Evolutionary conservation across 2,113 vertebrate genomes (phyloP).

Genomic region (Crocuta crocuta): DNA sequence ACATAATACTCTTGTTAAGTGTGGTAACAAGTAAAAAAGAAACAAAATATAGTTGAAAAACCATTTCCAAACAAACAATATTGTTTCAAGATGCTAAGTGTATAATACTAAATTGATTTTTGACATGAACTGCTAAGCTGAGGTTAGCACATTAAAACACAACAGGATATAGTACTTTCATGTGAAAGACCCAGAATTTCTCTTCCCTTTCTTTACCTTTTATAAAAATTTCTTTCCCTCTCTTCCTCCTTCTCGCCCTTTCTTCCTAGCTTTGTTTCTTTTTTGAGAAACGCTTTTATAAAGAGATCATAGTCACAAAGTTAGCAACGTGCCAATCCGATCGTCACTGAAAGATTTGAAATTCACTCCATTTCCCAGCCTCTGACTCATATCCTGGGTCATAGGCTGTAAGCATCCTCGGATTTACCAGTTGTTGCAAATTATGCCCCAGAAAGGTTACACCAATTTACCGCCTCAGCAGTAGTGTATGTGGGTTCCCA

Average conservation of each 20-base stretch:
- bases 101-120: background rate
- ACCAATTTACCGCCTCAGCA: background rate
- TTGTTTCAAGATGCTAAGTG: background rate
- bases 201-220: background rate
- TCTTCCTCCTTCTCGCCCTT: background rate
- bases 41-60: background rate
- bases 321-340: background rate
- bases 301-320: background rate
- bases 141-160: background rate
- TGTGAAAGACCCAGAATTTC: background rate
- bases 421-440: background rate
- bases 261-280: background rate
- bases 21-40: background rate
- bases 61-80: background rate
- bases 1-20: background rate
- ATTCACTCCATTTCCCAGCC: background rate
- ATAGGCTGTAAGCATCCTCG: background rate
- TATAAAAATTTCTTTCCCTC: background rate
- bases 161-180: background rate
- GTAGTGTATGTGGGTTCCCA: background rate
- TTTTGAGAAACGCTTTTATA: constrained; percentile 29
- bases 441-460: background rate
- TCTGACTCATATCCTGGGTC: background rate
- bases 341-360: background rate
- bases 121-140: background rate